Evolutionary conservation across 2,113 vertebrate species (phyloP).

Genomic region (Pygoscelis antarcticus): DNA sequence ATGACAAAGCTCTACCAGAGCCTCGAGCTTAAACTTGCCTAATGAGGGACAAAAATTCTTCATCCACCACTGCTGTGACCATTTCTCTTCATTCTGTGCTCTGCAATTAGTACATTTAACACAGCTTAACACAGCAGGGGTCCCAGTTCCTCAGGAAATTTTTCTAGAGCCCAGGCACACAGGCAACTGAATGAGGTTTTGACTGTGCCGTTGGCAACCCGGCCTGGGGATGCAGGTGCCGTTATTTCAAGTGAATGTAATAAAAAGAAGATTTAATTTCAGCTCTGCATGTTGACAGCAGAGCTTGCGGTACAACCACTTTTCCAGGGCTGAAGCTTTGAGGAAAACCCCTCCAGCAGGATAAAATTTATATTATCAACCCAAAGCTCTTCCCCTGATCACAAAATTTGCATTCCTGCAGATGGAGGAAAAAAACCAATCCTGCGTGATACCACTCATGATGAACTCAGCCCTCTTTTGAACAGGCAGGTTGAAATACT

Average conservation of each 20-base stretch:
- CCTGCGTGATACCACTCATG: not conserved
- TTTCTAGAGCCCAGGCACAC: not conserved
- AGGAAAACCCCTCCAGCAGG: not conserved
- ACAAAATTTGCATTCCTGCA: not conserved
- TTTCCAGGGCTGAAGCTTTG: not conserved
- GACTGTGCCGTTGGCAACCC: not conserved
- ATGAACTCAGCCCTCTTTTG: slow-evolving; percentile 17
- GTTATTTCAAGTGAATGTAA: slow-evolving; percentile 13
- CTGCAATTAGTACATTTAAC: slow-evolving; percentile 37
- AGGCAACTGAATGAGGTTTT: not conserved
- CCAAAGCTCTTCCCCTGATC: not conserved
- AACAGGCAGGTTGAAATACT: slow-evolving; percentile 24
- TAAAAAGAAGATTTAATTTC: slow-evolving; percentile 26
- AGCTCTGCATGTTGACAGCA: not conserved
- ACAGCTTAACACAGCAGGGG: not conserved
- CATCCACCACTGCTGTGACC: slow-evolving; percentile 34
- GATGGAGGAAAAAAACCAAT: not conserved
- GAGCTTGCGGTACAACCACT: not conserved
- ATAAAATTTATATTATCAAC: not conserved
- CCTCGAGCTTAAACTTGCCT: slow-evolving; percentile 37
- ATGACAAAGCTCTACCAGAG: slow-evolving; percentile 38
- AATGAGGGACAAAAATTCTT: slow-evolving; percentile 64
- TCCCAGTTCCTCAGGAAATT: not conserved
- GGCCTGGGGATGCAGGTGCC: not conserved
- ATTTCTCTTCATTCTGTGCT: slow-evolving; percentile 45